These are phyloP conservation scores for Vidua macroura DNA, from an alignment of 2,113 vertebrate genomes.

Conservation along the genomic window DNA sequence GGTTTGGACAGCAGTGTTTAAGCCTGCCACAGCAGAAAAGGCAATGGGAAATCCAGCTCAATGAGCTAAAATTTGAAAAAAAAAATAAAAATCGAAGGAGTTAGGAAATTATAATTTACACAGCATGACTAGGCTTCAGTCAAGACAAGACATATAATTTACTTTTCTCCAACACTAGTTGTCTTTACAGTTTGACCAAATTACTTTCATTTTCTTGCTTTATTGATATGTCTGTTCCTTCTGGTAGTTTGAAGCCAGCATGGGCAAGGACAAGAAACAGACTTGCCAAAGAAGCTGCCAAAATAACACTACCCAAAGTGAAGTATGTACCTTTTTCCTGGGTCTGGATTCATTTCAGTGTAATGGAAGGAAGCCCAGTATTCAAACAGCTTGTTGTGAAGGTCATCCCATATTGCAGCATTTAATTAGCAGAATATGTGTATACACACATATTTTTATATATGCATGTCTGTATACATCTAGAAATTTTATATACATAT, in stretches of 20 bases:
- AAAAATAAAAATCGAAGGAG: not conserved
- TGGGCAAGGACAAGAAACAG: not conserved
- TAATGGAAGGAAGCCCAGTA: slow-evolving; percentile 15
- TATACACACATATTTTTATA: not conserved
- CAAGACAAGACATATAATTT: not conserved
- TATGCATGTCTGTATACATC: not conserved
- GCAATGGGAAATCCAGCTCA: not conserved
- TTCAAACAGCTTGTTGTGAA: slow-evolving; percentile 35
- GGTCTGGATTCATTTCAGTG: not conserved
- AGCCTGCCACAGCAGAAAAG: not conserved
- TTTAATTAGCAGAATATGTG: slow-evolving; percentile 4
- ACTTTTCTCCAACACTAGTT: not conserved
- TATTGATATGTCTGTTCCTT: not conserved
- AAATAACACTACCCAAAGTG: not conserved
- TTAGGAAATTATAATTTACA: not conserved
- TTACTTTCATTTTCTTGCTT: not conserved
- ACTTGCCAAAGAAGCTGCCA: not conserved
- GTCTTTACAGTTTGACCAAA: not conserved
- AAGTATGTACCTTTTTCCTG: not conserved
- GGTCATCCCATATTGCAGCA: not conserved
- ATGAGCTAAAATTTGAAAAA: not conserved
- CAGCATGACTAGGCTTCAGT: not conserved
- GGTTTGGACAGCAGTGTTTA: not conserved
- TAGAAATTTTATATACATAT: not conserved
- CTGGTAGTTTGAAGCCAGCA: not conserved